Conservation (phyloP, 2,113 vertebrate genomes). For the Vulpes lagopus region DNA sequence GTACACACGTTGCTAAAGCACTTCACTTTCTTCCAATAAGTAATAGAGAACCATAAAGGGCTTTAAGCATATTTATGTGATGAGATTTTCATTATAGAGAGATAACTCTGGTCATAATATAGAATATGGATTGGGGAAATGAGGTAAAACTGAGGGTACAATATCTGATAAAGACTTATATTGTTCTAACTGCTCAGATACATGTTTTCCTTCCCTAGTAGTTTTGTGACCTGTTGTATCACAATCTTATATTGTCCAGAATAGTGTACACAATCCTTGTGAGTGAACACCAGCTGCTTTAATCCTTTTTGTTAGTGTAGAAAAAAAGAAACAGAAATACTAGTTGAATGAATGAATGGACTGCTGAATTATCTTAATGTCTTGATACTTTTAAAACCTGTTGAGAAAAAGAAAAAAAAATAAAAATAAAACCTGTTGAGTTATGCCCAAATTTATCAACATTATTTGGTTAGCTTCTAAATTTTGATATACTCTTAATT, state of each 20-base stretch:
- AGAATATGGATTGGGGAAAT: background rate
- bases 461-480: background rate
- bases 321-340: background rate
- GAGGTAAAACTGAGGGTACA: background rate
- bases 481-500: background rate
- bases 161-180: background rate
- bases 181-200: background rate
- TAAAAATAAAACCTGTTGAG: background rate
- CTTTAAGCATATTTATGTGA: background rate
- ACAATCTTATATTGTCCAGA: conserved; percentile 13
- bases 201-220: background rate
- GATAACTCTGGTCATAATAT: background rate
- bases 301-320: background rate
- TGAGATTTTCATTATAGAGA: background rate
- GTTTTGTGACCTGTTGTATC: background rate
- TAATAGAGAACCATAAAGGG: background rate
- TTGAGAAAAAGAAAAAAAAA: too few relatives aligned
- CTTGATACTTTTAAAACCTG: background rate
- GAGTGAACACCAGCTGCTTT: background rate
- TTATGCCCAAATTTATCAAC: background rate
- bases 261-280: background rate
- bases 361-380: background rate
- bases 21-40: background rate
- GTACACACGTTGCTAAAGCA: too few relatives aligned
- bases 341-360: background rate